Base-by-base conservation (phyloP, 2,888 invertebrate genomes). In the Noctua fimbriata region DNA sequence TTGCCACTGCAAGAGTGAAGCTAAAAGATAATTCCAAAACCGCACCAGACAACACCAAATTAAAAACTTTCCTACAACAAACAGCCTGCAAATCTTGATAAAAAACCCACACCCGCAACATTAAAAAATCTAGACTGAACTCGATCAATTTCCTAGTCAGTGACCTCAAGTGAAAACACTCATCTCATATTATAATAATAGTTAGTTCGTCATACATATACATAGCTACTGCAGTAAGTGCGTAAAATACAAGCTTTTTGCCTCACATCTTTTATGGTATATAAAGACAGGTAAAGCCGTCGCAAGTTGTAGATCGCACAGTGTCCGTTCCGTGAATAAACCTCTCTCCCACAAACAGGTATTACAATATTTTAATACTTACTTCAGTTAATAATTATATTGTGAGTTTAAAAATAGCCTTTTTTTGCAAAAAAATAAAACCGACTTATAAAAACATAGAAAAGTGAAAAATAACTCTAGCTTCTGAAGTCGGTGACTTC, bases 91-190 rank as follows among this genome's bases (percentile, higher is more conserved):
- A 41, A 67, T 44, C 9, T 66, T n/a, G n/a, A 44, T n/a, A 67
- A 67, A 67, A 67, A 67, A 63, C 18, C 36, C 18, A 18, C 4
- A n/a, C n/a, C 67, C 3, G 24, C 41, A n/a, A 41, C n/a, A 6
- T 18, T n/a, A 63, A 63, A 63, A 63, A 63, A 10, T 32, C 32
- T 21, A 63, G 32, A 32, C 32, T 10, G 7, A 44, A n/a, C 16
- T 44, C 67, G 44, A 67, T 67, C 44, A n/a, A 67, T 74, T 79
- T 60, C 67, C 69, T 83, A 52, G 60, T 72, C 70, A 74, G 36
- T 73, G 60, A 76, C 76, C 72, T 82, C 67, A 47, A 76, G 79
- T 76, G 83, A 86, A 85, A 83, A 86, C 28, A 77, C 55, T 75
- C 58, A 73, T 83, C 60, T 73, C 28, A 72, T 72, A 73, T 58